Evolutionary conservation across 2,113 vertebrate species (phyloP).

Genomic region (Dolichotis patagonum): DNA sequence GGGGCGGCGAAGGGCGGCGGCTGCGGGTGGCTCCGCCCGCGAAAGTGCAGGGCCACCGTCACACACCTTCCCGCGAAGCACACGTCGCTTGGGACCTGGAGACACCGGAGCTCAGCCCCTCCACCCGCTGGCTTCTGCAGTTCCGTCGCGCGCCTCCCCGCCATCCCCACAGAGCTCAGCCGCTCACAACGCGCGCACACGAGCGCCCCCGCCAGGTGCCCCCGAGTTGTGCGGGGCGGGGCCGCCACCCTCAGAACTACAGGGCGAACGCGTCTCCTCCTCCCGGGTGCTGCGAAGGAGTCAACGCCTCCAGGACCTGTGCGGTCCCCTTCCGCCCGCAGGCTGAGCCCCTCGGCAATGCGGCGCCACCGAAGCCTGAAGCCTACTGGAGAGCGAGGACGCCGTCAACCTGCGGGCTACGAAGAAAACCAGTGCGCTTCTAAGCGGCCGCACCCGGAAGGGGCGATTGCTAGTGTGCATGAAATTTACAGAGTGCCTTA

Average conservation of each 20-base stretch:
- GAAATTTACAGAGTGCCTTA: neutral
- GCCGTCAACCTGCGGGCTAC: neutral
- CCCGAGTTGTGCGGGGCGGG: neutral
- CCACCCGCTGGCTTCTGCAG: neutral
- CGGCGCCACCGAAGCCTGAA: neutral
- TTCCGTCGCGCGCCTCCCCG: neutral
- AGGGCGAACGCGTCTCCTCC: neutral
- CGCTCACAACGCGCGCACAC: accelerated
- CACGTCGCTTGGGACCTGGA: neutral
- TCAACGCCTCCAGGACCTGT: accelerated
- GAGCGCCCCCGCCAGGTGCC: neutral
- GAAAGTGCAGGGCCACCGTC: neutral
- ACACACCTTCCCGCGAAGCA: neutral
- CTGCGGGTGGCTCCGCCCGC: neutral
- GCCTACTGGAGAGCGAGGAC: neutral
- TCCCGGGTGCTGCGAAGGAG: constrained; percentile 33
- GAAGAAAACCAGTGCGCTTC: neutral
- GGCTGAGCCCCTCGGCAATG: neutral
- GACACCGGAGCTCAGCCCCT: neutral
- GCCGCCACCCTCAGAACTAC: neutral
- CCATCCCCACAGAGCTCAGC: neutral
- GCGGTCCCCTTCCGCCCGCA: neutral
- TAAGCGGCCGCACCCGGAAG: neutral
- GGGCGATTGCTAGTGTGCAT: neutral
- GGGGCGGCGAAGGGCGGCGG: too few relatives aligned